Evolutionary conservation across 2,888 invertebrate genomes (phyloP).

Genomic region (Tridacna gigas): DNA sequence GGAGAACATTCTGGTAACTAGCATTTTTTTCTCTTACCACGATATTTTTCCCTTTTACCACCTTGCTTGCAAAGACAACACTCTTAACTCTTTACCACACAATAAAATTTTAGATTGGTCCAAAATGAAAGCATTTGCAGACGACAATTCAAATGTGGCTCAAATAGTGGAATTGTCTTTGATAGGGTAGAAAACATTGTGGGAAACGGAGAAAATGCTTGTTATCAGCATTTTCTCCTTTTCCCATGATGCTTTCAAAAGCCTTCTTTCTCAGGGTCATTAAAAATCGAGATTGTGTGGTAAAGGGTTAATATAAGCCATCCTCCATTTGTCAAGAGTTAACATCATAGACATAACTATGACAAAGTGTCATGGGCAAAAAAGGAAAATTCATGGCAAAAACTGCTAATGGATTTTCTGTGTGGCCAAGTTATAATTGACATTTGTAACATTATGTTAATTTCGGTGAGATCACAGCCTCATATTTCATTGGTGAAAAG

Average conservation of each 20-base stretch:
- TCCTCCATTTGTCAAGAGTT: no score
- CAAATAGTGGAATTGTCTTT: no score
- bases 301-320: background rate
- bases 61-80: no score
- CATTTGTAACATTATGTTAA: conserved; percentile 27
- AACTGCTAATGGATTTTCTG: conserved; percentile 11
- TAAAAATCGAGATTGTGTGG: background rate
- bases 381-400: background rate
- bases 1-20: no score
- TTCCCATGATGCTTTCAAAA: background rate
- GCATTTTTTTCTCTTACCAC: no score
- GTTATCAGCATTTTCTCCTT: background rate
- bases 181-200: no score
- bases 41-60: no score
- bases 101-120: no score
- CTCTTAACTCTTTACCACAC: no score
- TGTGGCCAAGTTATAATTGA: conserved; percentile 25
- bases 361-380: background rate
- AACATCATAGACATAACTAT: background rate
- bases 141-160: no score
- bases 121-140: no score
- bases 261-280: background rate
- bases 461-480: conserved; percentile 7
- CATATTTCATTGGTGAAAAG: conserved; percentile 22
- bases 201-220: no score